phyloP scores from a whole-genome alignment of 2,797 vertebrate species.

The Lepus townsendii region DNA sequence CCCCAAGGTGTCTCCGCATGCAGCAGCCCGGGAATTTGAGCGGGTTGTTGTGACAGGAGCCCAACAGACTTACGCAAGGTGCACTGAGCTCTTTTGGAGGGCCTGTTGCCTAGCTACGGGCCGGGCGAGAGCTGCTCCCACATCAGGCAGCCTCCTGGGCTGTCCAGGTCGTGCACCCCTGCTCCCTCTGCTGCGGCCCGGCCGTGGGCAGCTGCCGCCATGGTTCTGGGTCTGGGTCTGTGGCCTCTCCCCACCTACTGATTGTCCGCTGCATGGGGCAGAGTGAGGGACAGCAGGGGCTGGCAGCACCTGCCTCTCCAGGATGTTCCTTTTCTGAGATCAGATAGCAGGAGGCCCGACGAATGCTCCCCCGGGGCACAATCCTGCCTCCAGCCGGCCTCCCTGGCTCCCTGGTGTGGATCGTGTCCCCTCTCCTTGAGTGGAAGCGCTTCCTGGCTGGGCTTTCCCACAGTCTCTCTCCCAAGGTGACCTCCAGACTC shows the following conservation, averaged over 20 bases:
- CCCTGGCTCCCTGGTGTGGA: not conserved
- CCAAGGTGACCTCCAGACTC: not conserved
- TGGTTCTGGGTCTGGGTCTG: not conserved
- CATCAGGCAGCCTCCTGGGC: not conserved
- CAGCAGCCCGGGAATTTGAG: conserved; percentile 26
- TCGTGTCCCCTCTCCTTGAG: not conserved
- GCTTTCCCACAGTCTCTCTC: not conserved
- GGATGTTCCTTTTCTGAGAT: conserved; percentile 10
- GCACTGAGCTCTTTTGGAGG: conserved; percentile 57
- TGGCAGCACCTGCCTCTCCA: not conserved
- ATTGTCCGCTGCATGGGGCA: not conserved
- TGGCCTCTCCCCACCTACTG: not conserved
- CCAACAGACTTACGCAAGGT: conserved; percentile 62
- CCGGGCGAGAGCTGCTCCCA: conserved; percentile 26
- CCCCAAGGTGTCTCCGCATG: not conserved
- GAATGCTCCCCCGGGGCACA: not conserved
- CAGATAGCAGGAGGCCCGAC: not conserved
- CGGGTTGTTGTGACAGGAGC: not conserved
- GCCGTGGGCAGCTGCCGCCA: not conserved
- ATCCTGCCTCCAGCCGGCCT: not conserved
- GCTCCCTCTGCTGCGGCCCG: not conserved
- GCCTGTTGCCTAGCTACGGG: conserved; percentile 75
- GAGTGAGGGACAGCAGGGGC: not conserved
- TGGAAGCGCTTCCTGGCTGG: not conserved
- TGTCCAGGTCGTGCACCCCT: not conserved